Percentiles rank a stretch among this genome's conserved stretches.
These are phyloP conservation scores for Megaceryle maxima DNA, from an alignment of 2,113 vertebrate species.

Conservation along the genomic window DNA sequence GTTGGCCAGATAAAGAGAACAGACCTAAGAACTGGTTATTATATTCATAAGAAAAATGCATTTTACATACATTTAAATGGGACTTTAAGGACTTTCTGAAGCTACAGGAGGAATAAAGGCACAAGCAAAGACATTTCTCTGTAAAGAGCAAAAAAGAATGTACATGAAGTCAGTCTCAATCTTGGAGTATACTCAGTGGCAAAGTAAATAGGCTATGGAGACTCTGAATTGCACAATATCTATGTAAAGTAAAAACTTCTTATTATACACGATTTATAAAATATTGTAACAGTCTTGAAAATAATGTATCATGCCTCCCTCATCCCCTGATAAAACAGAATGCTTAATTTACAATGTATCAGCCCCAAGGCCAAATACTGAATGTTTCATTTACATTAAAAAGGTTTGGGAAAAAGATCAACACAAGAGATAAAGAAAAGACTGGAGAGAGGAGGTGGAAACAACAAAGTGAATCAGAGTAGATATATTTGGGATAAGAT, in stretches of 20 bases:
- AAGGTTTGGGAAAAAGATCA: background rate
- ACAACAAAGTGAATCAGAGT: background rate
- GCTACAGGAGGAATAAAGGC: background rate
- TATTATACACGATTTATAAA: background rate
- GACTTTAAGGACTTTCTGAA: background rate
- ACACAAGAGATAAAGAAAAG: slow-evolving; percentile 2
- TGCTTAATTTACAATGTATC: slow-evolving; percentile 9
- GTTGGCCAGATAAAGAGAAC: background rate
- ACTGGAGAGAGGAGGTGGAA: background rate
- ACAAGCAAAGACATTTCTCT: background rate
- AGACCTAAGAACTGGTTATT: background rate
- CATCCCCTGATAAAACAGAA: background rate
- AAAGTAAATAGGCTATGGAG: background rate
- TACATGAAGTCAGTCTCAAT: background rate
- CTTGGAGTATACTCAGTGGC: background rate
- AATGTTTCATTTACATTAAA: slow-evolving; percentile 35
- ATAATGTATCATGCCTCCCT: background rate
- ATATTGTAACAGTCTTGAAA: background rate
- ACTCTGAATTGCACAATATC: background rate
- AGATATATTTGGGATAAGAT: background rate
- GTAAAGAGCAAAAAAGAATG: background rate
- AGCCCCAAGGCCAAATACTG: background rate
- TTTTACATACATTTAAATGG: background rate
- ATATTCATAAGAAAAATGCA: background rate
- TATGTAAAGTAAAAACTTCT: background rate